These are phyloP conservation scores for Hesperia comma DNA, from an alignment of 2,888 invertebrate genomes.

Conservation along the genomic window DNA sequence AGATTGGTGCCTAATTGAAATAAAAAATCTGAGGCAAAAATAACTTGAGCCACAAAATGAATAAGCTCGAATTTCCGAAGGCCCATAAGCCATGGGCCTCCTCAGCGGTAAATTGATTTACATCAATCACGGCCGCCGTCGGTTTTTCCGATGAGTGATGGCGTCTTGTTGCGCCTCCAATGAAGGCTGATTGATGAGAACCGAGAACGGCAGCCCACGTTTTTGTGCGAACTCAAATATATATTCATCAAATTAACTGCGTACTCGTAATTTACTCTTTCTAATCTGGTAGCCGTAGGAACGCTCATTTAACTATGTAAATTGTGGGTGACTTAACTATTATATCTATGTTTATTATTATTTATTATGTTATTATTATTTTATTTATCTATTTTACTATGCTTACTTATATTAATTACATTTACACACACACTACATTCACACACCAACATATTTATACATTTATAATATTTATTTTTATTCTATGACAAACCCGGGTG, in stretches of 20 bases:
- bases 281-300: neutral
- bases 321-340: too few relatives aligned
- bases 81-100: constrained; percentile 21
- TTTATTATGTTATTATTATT: too few relatives aligned
- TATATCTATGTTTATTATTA: too few relatives aligned
- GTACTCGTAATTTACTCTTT: neutral
- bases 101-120: constrained; percentile 26
- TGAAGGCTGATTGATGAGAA: constrained; percentile 34
- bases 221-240: constrained; percentile 29
- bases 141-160: constrained; percentile 32
- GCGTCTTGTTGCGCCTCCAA: constrained; percentile 31
- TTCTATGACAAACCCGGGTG: too few relatives aligned
- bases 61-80: neutral
- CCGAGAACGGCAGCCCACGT: constrained; percentile 17
- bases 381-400: too few relatives aligned
- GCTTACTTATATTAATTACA: too few relatives aligned
- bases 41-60: neutral
- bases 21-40: neutral
- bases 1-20: neutral
- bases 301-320: neutral
- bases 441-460: too few relatives aligned
- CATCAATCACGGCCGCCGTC: constrained; percentile 32
- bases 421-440: too few relatives aligned
- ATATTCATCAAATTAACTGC: constrained; percentile 10
- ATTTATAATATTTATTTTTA: too few relatives aligned